Base-by-base conservation (phyloP, 1,140 invertebrate species). In the Acromyrmex heyeri region DNA sequence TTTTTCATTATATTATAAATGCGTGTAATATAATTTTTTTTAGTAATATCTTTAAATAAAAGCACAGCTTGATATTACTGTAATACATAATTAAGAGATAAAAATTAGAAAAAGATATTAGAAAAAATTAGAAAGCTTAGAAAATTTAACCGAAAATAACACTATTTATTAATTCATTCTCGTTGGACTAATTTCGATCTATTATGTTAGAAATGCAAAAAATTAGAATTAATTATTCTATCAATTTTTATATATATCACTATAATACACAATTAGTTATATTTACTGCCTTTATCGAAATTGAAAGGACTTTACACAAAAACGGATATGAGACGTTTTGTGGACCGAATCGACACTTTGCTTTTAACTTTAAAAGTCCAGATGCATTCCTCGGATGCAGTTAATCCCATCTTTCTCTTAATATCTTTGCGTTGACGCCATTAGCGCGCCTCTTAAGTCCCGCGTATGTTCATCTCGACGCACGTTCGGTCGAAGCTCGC, bases 391-490 rank as follows among this genome's bases (percentile, higher is more conserved):
- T 50, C 30, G 21, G 53, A 12, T n/a, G 57, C 67, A 77, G 86
- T 89, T 89, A 85, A 86, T 86, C 53, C 89, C 85, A 88, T 91
- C 78, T 73, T 62, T 87, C 78, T 27, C 65, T 27, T 72, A 86
- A 87, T 91, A 91, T 91, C 77, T 72, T 61, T 38, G 77, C 87
- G 76, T 90, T 92, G 90, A 93, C 91, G 91, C 92, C 90, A 93
- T 92, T 93, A 93, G 88, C 88, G 88, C 86, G 76, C 81, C 87
- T 91, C 82, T 92, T 90, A 88, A 92, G 87, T 59, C 62, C 67
- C 76, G 70, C 48, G 57, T 64, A 67, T 70, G 77, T 92, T 75
- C 62, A 62, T 90, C 85, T 88, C 85, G 86, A 76, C 78, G 86
- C 69, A 81, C 86, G 76, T 76, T 87, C 61, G 78, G 18, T 50